A percentile compares a stretch with the other conserved stretches of the same genome.
phyloP scores from a whole-genome alignment of 2,888 invertebrate genomes.

The Drosophila subsilvestris region DNA sequence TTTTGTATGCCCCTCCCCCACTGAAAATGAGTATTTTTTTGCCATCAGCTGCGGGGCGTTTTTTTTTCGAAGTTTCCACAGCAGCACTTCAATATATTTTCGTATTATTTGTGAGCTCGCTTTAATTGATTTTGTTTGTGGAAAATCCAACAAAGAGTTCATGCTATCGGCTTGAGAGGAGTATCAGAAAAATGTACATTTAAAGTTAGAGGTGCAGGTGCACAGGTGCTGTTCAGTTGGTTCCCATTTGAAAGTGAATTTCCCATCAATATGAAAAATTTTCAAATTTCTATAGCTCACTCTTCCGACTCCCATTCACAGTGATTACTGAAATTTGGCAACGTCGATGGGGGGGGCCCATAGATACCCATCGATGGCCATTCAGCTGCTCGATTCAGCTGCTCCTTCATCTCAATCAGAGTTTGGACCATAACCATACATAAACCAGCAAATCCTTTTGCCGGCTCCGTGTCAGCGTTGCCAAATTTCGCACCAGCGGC shows the following conservation, averaged over 20 bases:
- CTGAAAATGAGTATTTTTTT: conserved; percentile 23
- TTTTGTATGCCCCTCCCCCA: conserved; percentile 21
- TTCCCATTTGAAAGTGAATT: neutral
- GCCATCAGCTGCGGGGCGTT: conserved; percentile 2
- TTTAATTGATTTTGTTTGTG: conserved; percentile 37
- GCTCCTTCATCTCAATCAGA: conserved; percentile 44
- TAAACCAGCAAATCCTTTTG: conserved; percentile 44
- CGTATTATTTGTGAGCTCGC: conserved; percentile 2
- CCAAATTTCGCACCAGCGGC: conserved; percentile 53
- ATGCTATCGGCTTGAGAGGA: neutral
- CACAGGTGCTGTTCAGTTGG: no score
- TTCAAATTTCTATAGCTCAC: neutral
- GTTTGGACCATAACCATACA: conserved; percentile 46
- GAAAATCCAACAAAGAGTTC: conserved; percentile 18
- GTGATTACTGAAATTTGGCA: conserved; percentile 25
- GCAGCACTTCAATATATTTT: conserved; percentile 13
- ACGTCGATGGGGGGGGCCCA: conserved; percentile 16
- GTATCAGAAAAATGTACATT: no score
- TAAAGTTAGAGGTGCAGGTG: no score
- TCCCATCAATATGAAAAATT: no score
- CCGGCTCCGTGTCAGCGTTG: conserved; percentile 52
- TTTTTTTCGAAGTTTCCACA: neutral
- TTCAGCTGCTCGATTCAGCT: conserved; percentile 33
- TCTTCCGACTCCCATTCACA: neutral
- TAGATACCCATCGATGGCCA: conserved; percentile 39